Percentiles rank a stretch among this genome's conserved stretches.
phyloP scores from a whole-genome alignment of 2,113 vertebrate genomes.

The Calypte anna region DNA sequence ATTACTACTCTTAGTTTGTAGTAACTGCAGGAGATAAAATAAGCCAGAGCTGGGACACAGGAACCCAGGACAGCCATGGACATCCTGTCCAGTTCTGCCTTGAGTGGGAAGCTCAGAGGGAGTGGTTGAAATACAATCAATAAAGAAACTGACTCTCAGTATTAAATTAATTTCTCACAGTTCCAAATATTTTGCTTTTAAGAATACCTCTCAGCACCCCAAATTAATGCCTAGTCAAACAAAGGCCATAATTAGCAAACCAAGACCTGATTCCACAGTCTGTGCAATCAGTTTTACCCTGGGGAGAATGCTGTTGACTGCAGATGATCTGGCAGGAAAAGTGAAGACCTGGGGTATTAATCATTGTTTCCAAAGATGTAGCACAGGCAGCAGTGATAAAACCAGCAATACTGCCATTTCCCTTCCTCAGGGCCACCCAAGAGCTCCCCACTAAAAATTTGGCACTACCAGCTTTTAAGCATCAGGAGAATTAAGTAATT shows the following conservation, averaged over 20 bases:
- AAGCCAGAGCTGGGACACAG: neutral
- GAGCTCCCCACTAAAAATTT: neutral
- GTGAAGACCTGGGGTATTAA: neutral
- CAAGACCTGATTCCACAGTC: neutral
- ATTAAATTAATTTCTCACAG: conserved; percentile 4
- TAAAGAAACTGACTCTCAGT: neutral
- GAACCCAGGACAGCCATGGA: neutral
- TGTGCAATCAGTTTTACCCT: neutral
- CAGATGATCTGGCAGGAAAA: neutral
- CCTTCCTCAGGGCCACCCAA: neutral
- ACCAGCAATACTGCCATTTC: neutral
- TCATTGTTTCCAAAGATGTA: neutral
- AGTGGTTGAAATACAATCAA: neutral
- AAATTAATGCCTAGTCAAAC: conserved; percentile 16
- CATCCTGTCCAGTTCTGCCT: neutral
- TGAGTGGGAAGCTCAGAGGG: neutral
- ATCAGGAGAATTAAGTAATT: neutral
- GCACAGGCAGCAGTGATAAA: neutral
- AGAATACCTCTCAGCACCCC: neutral
- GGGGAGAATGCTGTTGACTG: neutral
- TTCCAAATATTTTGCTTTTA: neutral
- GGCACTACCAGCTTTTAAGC: neutral
- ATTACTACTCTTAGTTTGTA: neutral
- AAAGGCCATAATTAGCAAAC: conserved; percentile 2
- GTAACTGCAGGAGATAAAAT: neutral